Evolutionary conservation across 2,888 invertebrate species (phyloP).

Genomic region (Spialia ferax): DNA sequence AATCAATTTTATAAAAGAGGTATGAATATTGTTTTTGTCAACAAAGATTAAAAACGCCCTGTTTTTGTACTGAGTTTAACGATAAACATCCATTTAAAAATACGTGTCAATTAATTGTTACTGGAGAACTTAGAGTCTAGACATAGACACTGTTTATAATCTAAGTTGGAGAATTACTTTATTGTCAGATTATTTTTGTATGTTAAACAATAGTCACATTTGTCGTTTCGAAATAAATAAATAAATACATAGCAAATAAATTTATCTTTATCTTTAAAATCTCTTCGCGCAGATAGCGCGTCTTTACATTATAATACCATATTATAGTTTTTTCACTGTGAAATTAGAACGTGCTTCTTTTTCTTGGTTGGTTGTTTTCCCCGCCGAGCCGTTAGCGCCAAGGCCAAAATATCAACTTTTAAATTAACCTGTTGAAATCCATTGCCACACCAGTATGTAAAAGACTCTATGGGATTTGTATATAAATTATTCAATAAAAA

Average conservation of each 20-base stretch:
- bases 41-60: background rate
- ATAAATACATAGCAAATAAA: no score
- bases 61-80: background rate
- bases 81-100: no score
- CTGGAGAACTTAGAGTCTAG: no score
- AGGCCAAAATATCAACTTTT: slow-evolving; percentile 30
- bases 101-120: no score
- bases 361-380: slow-evolving; percentile 19
- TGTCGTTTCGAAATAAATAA: background rate
- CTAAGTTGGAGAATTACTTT: no score
- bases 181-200: background rate
- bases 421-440: slow-evolving; percentile 29
- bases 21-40: background rate
- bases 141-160: no score
- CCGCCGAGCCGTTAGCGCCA: slow-evolving; percentile 5
- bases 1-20: background rate
- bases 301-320: background rate
- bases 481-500: background rate
- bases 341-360: slow-evolving; percentile 34
- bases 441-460: slow-evolving; percentile 16
- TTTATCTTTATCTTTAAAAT: no score
- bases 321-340: background rate
- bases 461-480: background rate
- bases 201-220: background rate
- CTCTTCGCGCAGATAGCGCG: background rate